A percentile compares a stretch with the other conserved stretches of the same genome.
Evolutionary conservation across 2,797 vertebrate genomes (phyloP).

Genomic region (Gambelia wislizenii): DNA sequence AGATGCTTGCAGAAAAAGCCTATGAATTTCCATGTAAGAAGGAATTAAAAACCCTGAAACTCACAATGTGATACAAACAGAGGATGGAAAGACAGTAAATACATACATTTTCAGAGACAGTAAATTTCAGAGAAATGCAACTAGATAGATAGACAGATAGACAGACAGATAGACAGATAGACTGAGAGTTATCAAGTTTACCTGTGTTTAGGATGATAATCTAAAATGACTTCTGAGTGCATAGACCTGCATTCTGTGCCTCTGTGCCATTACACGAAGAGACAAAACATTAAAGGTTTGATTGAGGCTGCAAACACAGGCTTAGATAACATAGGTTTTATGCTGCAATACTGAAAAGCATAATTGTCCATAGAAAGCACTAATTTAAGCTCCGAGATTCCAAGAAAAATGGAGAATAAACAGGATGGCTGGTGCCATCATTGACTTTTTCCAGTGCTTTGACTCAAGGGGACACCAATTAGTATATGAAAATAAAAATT

Average conservation of each 20-base stretch:
- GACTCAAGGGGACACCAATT: conserved; percentile 56
- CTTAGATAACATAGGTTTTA: neutral
- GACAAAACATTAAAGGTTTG: neutral
- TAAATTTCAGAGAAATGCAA: too few relatives aligned
- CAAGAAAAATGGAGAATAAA: conserved; percentile 33
- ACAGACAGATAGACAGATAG: too few relatives aligned
- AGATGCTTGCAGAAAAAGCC: too few relatives aligned
- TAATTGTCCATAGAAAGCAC: conserved; percentile 14
- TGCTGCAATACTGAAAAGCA: neutral
- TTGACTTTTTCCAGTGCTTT: conserved; percentile 51
- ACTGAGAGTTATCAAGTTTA: too few relatives aligned
- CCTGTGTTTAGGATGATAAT: neutral
- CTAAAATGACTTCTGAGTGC: neutral
- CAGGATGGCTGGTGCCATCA: conserved; percentile 41
- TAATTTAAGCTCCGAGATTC: conserved; percentile 39
- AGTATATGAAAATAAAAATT: conserved; percentile 63
- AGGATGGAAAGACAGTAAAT: too few relatives aligned
- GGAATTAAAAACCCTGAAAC: too few relatives aligned
- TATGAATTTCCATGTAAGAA: too few relatives aligned
- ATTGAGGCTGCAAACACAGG: neutral
- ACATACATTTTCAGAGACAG: too few relatives aligned
- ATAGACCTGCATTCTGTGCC: neutral
- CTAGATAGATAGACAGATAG: too few relatives aligned
- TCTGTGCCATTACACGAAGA: neutral
- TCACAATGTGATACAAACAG: too few relatives aligned